A percentile compares a stretch with the other conserved stretches of the same genome.
Evolutionary conservation across 2,888 invertebrate genomes (phyloP).

Genomic region (Neoaliturus tenellus): DNA sequence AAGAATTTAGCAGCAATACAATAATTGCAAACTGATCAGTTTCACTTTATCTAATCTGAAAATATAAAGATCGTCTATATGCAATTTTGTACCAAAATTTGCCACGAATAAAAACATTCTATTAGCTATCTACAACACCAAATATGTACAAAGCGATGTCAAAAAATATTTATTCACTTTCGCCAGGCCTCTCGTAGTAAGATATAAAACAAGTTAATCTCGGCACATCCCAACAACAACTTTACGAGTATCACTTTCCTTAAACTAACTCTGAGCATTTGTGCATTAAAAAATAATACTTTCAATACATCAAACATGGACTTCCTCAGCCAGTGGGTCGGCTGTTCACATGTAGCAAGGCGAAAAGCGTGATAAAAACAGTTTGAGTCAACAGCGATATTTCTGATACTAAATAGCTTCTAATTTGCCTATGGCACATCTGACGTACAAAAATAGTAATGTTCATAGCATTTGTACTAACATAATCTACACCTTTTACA

Average conservation of each 20-base stretch:
- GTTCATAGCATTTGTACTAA: conserved; percentile 43
- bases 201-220: neutral
- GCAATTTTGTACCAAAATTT: neutral
- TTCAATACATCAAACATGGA: conserved; percentile 14
- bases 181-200: neutral
- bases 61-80: too few species aligned
- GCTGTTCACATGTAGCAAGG: conserved; percentile 6
- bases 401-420: conserved; percentile 25
- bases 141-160: conserved; percentile 12
- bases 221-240: neutral
- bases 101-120: neutral
- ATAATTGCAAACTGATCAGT: too few species aligned
- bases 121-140: conserved; percentile 2
- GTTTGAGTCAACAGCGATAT: neutral
- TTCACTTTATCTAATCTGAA: too few species aligned
- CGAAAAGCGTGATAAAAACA: conserved; percentile 37
- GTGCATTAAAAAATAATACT: neutral
- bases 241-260: conserved; percentile 11
- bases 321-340: neutral
- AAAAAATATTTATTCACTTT: conserved; percentile 22
- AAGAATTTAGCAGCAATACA: too few species aligned
- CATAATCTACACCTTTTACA: conserved; percentile 36
- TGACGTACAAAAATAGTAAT: conserved; percentile 50
- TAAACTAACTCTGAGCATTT: conserved; percentile 39
- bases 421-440: conserved; percentile 28